Evolutionary conservation across 2,113 vertebrate genomes (phyloP).

Genomic region (Leucopternis melanops): DNA sequence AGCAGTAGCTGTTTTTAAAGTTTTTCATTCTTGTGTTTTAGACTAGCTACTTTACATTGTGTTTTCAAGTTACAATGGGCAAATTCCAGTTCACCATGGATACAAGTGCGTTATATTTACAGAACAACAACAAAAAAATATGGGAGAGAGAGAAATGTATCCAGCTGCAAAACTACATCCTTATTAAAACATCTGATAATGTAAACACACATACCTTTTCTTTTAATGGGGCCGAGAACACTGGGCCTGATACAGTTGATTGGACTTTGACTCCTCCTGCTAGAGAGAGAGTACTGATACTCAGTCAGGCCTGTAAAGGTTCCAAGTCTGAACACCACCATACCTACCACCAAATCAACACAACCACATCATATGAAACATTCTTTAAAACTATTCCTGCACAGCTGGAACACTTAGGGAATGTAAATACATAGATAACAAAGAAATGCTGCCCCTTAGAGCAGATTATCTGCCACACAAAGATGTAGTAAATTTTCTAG

Average conservation of each 20-base stretch:
- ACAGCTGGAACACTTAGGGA: neutral
- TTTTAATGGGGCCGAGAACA: slow-evolving; percentile 91
- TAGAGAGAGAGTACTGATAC: slow-evolving; percentile 41
- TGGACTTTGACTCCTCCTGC: slow-evolving; percentile 91
- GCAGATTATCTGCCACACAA: neutral
- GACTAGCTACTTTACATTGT: neutral
- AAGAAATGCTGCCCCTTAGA: neutral
- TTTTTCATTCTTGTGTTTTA: neutral
- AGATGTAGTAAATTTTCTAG: neutral
- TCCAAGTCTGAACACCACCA: neutral
- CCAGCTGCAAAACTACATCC: neutral
- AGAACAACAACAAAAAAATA: neutral
- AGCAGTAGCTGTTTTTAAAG: neutral
- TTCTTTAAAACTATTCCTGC: neutral
- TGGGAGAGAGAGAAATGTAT: neutral
- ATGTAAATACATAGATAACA: neutral
- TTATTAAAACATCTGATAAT: neutral
- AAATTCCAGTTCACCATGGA: neutral
- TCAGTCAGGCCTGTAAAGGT: neutral
- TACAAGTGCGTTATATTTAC: neutral
- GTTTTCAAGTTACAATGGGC: neutral
- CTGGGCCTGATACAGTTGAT: slow-evolving; percentile 96
- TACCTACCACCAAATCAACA: neutral
- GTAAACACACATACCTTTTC: slow-evolving; percentile 82
- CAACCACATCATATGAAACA: neutral